Base-by-base conservation (phyloP, 2,888 invertebrate species). In the Shargacucullia verbasci region DNA sequence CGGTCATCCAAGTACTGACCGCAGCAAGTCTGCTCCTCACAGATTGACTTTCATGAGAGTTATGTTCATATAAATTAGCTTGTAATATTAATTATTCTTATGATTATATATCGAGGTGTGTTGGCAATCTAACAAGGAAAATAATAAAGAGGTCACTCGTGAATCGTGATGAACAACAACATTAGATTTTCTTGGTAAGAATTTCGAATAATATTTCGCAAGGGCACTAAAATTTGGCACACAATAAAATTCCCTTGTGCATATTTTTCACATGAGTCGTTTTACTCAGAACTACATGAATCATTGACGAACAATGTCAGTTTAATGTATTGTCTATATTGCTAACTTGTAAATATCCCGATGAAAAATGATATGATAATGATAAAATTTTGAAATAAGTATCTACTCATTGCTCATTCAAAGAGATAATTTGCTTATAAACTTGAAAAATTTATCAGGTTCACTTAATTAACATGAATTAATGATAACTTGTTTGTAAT, bases 181-280 rank as follows among this genome's bases (percentile, higher is more conserved):
- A 52, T 68, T 39, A 40, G 46, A 60, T 54, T 56, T 64, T 35
- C 58, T 54, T 65, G 33, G 20, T 50, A 31, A 45, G 57, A 72
- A 71, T 48, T 63, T 40, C 27, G 41, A 59, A 12, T 34, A 39
- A 41, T 35, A 65, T 76, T 73, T 73, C 59, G 68, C 73, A 76
- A 76, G 40, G 56, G 58, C 53, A 50, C 15, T 25, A 58, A 48
- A 46, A 60, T 70, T 61, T 70, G 31, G 56, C 35, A 37, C 48
- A 57, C 43, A 52, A 55, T 50, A 56, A 61, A 58, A 55, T 60
- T 46, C 59, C 38, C 43, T 55, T 48, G 45, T 55, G 59, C 49
- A 68, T 70, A 56, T 56, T 61, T 70, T 40, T 39, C 27, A 44
- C 39, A 55, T 50, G 64, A 72, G 12, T 59, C 40, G 44, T 11